These are phyloP conservation scores for Danio rerio DNA, from an alignment of 2,113 vertebrate species.

Conservation along the genomic window DNA sequence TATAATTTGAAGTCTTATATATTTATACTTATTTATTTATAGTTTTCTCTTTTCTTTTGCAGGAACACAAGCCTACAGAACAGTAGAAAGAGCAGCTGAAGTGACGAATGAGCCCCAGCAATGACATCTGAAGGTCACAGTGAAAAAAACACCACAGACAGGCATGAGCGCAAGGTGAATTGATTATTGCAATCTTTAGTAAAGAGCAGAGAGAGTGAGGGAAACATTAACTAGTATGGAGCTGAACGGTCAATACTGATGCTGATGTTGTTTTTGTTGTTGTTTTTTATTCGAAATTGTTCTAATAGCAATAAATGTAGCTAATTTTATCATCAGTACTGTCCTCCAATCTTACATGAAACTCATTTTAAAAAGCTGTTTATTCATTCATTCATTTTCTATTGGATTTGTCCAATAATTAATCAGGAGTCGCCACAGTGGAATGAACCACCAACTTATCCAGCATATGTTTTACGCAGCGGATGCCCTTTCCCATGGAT, in stretches of 20 bases:
- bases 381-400: too few relatives aligned
- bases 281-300: background rate
- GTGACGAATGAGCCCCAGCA: background rate
- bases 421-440: too few relatives aligned
- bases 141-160: too few relatives aligned
- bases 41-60: constrained; percentile 21
- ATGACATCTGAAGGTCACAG: background rate
- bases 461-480: too few relatives aligned
- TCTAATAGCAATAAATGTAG: background rate
- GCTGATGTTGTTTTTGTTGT: background rate
- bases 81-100: constrained; percentile 23
- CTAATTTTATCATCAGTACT: background rate
- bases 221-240: background rate
- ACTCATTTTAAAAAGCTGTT: background rate
- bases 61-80: constrained; percentile 40
- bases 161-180: background rate
- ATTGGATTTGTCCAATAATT: too few relatives aligned
- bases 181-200: background rate
- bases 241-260: background rate
- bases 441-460: too few relatives aligned
- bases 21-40: background rate
- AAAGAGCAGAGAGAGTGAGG: background rate
- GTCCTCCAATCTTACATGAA: background rate
- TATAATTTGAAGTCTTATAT: too few relatives aligned
- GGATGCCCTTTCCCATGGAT: too few relatives aligned